Evolutionary conservation across 2,888 invertebrate species (phyloP), one percentile per base, ranked within the genome.

Genomic region (Ophion ventricosus): DNA sequence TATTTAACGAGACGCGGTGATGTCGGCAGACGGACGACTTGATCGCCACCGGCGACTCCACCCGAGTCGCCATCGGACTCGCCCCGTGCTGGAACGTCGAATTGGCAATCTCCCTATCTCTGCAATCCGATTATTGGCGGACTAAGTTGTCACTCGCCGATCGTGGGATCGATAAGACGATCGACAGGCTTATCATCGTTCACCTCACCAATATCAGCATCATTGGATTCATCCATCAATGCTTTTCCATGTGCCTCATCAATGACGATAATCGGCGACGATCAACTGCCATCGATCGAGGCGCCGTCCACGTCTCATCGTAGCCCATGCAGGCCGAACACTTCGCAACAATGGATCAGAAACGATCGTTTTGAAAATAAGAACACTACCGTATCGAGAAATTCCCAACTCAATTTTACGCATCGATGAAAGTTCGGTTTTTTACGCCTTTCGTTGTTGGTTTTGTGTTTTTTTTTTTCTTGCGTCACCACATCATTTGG

Each of bases 11-110:
- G 85, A 64, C 82, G 82, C 25, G 80, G 85, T 11, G 76, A 80
- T 25, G 40, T 69, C 8, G 77, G 70, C 17, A 40, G 82, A 23
- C 54, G 87, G 89, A 56, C 88, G 89, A 69, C 86, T 89, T 82
- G 85, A 85, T 85, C 85, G 75, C 74, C 83, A 64, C 80, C 82
- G 80, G 78, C 75, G 80, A 85, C 81, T 83, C 81, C 72, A n/a
- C 40, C 43, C 10, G 92, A 92, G 83, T 88, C 89, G 66, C 88
- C 89, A 20, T 88, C 92, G 63, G 89, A 83, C 61, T 75, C 77
- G 79, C 35, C 57, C 25, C 54, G 72, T 17, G 67, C 75, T 23
- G 61, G 63, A 40, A 66, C 72, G 20, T 80, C 83, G 14, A 66
- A 73, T 57, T 77, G 80, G 80, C 83, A 77, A 25, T 66, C 77